Evolutionary conservation across 2,113 vertebrate species (phyloP).

Genomic region (Oncorhynchus nerka): DNA sequence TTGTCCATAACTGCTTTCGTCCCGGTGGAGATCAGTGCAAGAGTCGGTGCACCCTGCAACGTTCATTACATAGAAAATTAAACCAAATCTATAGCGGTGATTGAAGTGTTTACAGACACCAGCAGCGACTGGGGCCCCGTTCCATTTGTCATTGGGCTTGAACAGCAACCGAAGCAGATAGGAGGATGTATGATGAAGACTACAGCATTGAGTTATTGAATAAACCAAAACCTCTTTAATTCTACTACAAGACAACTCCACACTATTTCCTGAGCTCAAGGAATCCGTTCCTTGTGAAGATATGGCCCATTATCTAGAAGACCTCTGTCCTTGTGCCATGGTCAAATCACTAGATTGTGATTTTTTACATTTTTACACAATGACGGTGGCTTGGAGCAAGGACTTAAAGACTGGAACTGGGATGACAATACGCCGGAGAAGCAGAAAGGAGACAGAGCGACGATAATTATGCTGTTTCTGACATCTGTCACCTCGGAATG

Average conservation of each 20-base stretch:
- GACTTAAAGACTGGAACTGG: conserved; percentile 55
- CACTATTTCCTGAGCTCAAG: conserved; percentile 34
- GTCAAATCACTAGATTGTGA: conserved; percentile 48
- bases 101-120: conserved; percentile 37
- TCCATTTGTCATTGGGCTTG: conserved; percentile 22
- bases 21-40: conserved; percentile 14
- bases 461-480: conserved; percentile 51
- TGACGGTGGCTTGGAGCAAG: conserved; percentile 49
- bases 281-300: conserved; percentile 51
- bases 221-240: conserved; percentile 44
- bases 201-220: conserved; percentile 35
- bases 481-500: conserved; percentile 74
- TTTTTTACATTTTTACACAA: conserved; percentile 40
- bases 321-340: conserved; percentile 36
- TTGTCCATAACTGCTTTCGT: conserved; percentile 21
- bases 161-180: conserved; percentile 23
- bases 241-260: conserved; percentile 17
- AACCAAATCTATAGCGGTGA: conserved; percentile 41
- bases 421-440: conserved; percentile 54
- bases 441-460: conserved; percentile 16
- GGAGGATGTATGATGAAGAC: conserved; percentile 43
- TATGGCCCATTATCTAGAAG: conserved; percentile 38
- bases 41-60: conserved; percentile 13
- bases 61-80: conserved; percentile 48
- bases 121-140: conserved; percentile 1